Conservation (phyloP, 53 echinoderm and acorn worm species). For the Paracentrotus lividus region DNA sequence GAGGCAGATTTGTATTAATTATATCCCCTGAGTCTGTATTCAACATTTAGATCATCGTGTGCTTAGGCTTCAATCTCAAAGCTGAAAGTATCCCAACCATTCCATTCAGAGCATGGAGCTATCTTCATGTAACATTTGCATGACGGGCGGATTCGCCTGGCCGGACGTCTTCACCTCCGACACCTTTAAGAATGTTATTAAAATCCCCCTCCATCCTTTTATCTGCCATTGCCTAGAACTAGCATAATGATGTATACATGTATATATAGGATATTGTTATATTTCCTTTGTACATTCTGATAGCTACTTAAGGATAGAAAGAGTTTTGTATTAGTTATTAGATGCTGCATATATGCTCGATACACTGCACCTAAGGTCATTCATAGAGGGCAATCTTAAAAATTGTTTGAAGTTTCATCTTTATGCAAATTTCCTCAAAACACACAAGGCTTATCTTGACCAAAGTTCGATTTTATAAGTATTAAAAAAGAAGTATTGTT, state of each 20-base stretch:
- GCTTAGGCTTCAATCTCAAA: too few species aligned
- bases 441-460: neutral
- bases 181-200: neutral
- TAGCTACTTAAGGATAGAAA: neutral
- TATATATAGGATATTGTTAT: slow-evolving; percentile 33
- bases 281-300: slow-evolving; percentile 18
- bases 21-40: too few species aligned
- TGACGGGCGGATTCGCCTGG: too few species aligned
- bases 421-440: neutral
- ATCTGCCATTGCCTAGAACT: neutral
- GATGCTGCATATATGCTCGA: neutral
- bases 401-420: neutral
- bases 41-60: too few species aligned
- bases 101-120: too few species aligned
- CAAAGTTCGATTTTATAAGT: neutral
- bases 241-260: neutral
- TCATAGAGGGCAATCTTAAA: neutral
- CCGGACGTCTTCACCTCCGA: too few species aligned
- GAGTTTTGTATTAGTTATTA: neutral
- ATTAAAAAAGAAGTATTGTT: neutral
- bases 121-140: too few species aligned
- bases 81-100: too few species aligned
- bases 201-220: neutral
- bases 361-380: neutral
- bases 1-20: too few species aligned